Conservation (phyloP, 2,888 invertebrate species). For the Coronaproctus castanopsis region DNA sequence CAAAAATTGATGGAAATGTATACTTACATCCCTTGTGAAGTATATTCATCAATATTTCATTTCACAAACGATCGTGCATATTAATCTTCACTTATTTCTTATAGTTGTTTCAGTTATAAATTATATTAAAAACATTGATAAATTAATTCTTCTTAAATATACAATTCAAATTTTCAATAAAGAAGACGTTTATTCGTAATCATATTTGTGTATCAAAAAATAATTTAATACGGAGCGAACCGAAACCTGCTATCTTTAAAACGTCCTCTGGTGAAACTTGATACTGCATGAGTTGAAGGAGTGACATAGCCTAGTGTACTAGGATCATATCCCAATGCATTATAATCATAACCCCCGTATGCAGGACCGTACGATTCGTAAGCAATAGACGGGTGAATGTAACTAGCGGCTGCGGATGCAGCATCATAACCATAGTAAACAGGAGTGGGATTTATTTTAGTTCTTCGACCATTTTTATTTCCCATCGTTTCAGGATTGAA, state of each 20-base stretch:
- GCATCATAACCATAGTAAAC: slow-evolving; percentile 14
- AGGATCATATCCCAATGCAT: slow-evolving; percentile 15
- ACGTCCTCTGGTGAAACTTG: background rate
- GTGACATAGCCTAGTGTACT: background rate
- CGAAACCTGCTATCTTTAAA: background rate
- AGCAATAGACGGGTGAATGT: slow-evolving; percentile 20
- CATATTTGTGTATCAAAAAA: too few species aligned
- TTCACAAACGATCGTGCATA: too few species aligned
- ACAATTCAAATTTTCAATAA: slow-evolving; percentile 1
- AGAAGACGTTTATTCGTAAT: background rate
- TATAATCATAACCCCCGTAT: slow-evolving; percentile 19
- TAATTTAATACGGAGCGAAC: background rate
- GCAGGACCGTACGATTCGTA: slow-evolving; percentile 21
- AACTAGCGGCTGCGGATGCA: slow-evolving; percentile 16
- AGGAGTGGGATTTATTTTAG: slow-evolving; percentile 15
- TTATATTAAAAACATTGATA: too few species aligned
- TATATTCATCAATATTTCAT: too few species aligned
- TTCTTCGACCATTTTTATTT: slow-evolving; percentile 20
- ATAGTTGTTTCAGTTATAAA: too few species aligned
- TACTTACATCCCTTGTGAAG: too few species aligned
- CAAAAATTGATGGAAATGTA: too few species aligned
- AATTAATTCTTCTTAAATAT: background rate
- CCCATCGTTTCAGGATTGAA: slow-evolving; percentile 31
- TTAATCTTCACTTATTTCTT: too few species aligned
- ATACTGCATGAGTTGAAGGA: background rate